phyloP scores from a whole-genome alignment of 2,113 vertebrate species.

The Cyanoramphus novaezelandiae region DNA sequence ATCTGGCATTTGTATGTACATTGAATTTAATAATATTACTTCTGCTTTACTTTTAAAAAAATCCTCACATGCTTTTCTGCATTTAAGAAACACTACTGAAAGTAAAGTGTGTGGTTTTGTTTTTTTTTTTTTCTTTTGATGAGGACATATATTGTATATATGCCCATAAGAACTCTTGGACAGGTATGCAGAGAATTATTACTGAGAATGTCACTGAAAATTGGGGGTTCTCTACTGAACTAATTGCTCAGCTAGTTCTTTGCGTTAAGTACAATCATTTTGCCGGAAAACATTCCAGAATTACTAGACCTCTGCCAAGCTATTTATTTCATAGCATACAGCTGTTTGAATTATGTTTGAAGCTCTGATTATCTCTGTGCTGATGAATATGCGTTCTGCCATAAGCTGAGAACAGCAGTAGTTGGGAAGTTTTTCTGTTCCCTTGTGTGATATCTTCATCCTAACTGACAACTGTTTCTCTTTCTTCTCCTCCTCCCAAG shows the following conservation, averaged over 20 bases:
- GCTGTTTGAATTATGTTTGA: neutral
- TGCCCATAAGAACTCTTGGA: neutral
- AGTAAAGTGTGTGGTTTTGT: neutral
- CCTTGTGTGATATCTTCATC: neutral
- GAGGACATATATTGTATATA: neutral
- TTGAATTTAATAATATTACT: neutral
- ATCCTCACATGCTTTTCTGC: neutral
- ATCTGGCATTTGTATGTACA: neutral
- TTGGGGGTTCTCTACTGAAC: neutral
- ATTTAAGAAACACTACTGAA: neutral
- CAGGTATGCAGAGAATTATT: neutral
- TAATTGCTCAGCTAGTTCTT: neutral
- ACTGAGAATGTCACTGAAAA: neutral
- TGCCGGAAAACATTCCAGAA: neutral
- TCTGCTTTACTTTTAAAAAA: neutral
- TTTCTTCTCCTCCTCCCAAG: neutral
- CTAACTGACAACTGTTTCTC: neutral
- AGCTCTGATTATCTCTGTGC: neutral
- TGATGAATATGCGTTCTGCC: neutral
- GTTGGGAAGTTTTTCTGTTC: neutral
- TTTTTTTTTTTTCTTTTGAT: neutral
- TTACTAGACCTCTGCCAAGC: neutral
- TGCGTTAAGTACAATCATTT: neutral
- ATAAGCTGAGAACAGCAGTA: neutral
- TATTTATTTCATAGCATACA: neutral